These are phyloP conservation scores for Sakesphorus luctuosus DNA, from an alignment of 2,113 vertebrate species.

Conservation along the genomic window DNA sequence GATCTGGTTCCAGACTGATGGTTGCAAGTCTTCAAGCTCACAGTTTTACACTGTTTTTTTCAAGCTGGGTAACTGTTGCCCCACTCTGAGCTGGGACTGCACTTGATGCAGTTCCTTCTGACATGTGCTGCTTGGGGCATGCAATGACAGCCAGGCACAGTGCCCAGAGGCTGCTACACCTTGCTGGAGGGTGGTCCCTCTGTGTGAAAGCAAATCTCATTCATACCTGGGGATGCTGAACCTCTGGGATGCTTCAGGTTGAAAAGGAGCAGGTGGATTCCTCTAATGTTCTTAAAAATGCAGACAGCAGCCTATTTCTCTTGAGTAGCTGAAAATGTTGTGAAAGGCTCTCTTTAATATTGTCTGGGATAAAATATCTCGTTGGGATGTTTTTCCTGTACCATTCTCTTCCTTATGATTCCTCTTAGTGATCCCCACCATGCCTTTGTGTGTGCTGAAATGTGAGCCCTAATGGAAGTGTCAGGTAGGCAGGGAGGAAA, in stretches of 20 bases:
- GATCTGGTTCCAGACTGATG: not conserved
- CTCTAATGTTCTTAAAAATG: not conserved
- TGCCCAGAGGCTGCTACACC: not conserved
- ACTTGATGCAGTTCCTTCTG: not conserved
- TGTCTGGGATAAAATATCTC: not conserved
- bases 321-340: not conserved
- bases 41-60: not conserved
- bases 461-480: not conserved
- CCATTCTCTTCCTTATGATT: not conserved
- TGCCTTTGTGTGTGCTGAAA: not conserved
- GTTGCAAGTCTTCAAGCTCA: not conserved
- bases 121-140: not conserved
- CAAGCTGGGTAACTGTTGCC: not conserved
- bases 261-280: not conserved
- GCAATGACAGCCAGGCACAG: not conserved
- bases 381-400: not conserved
- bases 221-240: not conserved
- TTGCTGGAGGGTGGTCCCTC: not conserved
- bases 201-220: not conserved
- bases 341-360: not conserved
- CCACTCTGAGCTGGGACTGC: not conserved
- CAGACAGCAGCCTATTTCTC: not conserved
- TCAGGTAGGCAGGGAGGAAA: not conserved
- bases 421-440: not conserved
- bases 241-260: not conserved